Base-by-base conservation (phyloP, 2,888 invertebrate species). In the Celastrina argiolus region DNA sequence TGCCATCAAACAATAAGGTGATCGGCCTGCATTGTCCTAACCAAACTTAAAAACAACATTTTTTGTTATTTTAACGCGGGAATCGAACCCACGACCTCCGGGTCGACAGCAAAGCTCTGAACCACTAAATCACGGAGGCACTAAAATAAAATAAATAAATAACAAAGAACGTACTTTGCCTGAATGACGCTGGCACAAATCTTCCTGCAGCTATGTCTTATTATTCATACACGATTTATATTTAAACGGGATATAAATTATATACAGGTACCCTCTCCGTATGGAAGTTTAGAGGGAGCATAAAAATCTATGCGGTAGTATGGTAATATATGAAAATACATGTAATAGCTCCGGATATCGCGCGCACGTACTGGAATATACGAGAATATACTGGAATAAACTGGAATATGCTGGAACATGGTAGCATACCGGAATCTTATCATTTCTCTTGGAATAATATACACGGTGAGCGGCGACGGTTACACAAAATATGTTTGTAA, bases 181-280 rank as follows among this genome's bases (percentile, higher is more conserved):
- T 36, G 36, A 12, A 36, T 1, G 22, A 6, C 22, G 5, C 10
- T 12, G 22, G 22, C 12, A 51, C 12, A 51, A 51, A 22, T 51
- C 22, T 22, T 12, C 14, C 18, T 12, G 45, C 14, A 51, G 22
- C 51, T 51, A 22, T 14, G 12, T 51, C 51, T 51, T 51, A 51
- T 51, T 51, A 51, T 51, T 51, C 51, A 51, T 51, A 51, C 3
- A 51, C 51, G 5, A 51, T 51, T 51, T 51, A 51, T 51, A 51
- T 51, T 26, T 51, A 51, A 51, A 26, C 22, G 51, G 51, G 12
- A 51, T 2, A 51, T 51, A 51, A 51, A 51, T 51, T 51, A 26
- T 51, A 45, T 8, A 5, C 31, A 31, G 45, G 18, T 10, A 39
- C 7, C 8, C 45, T 51, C 22, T 12, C 12, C 51, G 22, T 51